Base-by-base conservation (phyloP, 1,140 invertebrate genomes). In the Drosophila watanabei region DNA sequence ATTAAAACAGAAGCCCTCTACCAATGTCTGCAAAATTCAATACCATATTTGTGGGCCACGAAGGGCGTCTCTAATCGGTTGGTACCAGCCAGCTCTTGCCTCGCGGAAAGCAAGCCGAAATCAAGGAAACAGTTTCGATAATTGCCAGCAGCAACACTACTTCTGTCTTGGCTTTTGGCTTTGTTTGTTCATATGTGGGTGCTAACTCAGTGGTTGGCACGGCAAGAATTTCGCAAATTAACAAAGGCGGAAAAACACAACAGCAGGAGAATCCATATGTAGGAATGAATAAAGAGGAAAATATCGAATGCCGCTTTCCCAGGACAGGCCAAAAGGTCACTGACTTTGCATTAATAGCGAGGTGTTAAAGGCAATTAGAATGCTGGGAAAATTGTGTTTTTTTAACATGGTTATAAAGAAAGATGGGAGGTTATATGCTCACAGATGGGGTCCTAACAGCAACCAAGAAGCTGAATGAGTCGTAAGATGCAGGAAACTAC, bases 151-250 rank as follows among this genome's bases (percentile, higher is more conserved):
- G 41, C 37, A 56, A 75, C 78, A 69, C 51, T 64, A 51, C 75
- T 62, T 43, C 63, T 41, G 52, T 60, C 37, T 63, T 48, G 35
- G 13, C 64, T 54, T 46, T 32, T 32, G 61, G 20, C 48, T 52
- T 68, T 70, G 61, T 68, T 70, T 56, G 35, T 58, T 68, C 41
- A 59, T 56, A 62, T 88, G 84, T 71, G 84, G 85, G 80, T 88
- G 84, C 64, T 79, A 88, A 81, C 69, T 68, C 65, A 41, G 33
- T 32, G 35, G 70, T 75, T 73, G 58, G 48, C 75, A 78, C 52
- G 73, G 75, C 54, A 79, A 66, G 84, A 89, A 88, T 88, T 88
- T 88, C 77, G 86, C 84, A 68, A 84, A 78, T 88, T 88, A 89
- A 75, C 84, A 84, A 57, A 59, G 60, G 35, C 24, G 60, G 35